A percentile compares a stretch with the other conserved stretches of the same genome.
Evolutionary conservation across 2,113 vertebrate species (phyloP).

Genomic region (Aegypius monachus): DNA sequence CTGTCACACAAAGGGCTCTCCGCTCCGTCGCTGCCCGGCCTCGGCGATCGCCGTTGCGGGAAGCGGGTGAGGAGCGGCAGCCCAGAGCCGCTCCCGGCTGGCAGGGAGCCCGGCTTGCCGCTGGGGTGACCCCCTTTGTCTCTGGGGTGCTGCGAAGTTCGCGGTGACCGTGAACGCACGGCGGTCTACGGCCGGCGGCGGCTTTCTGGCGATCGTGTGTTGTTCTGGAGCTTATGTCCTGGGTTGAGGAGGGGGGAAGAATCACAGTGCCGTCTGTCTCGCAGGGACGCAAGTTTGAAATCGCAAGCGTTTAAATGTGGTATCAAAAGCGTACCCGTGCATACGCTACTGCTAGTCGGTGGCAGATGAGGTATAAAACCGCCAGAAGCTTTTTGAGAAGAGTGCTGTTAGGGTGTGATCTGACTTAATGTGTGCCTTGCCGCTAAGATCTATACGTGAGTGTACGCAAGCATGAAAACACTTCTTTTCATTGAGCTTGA

Average conservation of each 20-base stretch:
- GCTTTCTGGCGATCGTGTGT: background rate
- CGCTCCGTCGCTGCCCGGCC: background rate
- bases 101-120: background rate
- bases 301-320: fast-evolving
- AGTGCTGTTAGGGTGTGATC: background rate
- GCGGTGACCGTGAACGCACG: background rate
- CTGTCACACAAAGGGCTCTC: slow-evolving; percentile 5
- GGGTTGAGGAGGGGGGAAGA: no score
- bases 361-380: background rate
- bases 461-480: background rate
- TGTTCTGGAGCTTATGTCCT: background rate
- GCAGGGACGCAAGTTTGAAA: fast-evolving
- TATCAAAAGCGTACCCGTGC: background rate
- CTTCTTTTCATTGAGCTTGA: background rate
- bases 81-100: background rate
- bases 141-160: background rate
- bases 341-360: fast-evolving
- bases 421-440: background rate
- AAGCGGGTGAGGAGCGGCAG: background rate
- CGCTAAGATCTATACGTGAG: fast-evolving
- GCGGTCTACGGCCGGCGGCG: background rate
- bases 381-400: background rate
- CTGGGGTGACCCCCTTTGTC: background rate
- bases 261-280: background rate
- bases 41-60: background rate